A percentile compares a stretch with the other conserved stretches of the same genome.
phyloP scores from a whole-genome alignment of 1,140 invertebrate genomes.

The Scaptomyza hsui region DNA sequence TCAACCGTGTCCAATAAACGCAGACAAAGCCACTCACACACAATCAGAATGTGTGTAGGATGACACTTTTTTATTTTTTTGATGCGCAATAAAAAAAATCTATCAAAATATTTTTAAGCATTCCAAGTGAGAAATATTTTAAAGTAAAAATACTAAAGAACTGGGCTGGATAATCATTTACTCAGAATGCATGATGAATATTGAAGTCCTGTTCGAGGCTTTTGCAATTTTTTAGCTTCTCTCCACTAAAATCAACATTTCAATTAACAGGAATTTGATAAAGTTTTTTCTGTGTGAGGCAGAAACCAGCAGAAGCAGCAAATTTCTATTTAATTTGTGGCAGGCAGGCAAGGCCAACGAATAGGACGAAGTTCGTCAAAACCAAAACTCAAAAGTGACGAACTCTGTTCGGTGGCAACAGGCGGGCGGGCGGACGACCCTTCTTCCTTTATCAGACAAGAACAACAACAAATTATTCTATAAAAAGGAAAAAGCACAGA shows the following conservation, averaged over 20 bases:
- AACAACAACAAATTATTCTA: conserved; percentile 49
- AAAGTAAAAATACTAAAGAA: neutral
- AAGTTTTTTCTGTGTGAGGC: conserved; percentile 44
- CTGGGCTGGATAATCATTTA: neutral
- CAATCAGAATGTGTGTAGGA: neutral
- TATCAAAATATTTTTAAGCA: conserved; percentile 1
- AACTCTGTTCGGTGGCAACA: conserved; percentile 52
- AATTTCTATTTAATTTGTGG: conserved; percentile 45
- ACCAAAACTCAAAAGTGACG: conserved; percentile 69
- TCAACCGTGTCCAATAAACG: conserved; percentile 71
- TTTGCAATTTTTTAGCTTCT: conserved; percentile 35
- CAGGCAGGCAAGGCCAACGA: conserved; percentile 21
- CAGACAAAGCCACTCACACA: conserved; percentile 44
- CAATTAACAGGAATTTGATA: conserved; percentile 69
- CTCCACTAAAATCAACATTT: conserved; percentile 68
- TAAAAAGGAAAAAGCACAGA: conserved; percentile 41
- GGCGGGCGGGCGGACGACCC: neutral
- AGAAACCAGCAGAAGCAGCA: conserved; percentile 29
- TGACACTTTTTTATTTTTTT: conserved; percentile 9
- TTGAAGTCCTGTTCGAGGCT: neutral
- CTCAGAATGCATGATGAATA: neutral
- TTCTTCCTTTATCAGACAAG: conserved; percentile 27
- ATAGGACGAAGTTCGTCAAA: conserved; percentile 65
- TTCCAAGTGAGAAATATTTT: neutral
- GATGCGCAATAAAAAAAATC: conserved; percentile 1